Percentiles rank a stretch among this genome's conserved stretches.
These are phyloP conservation scores for Petrocephalus zakoni DNA, from an alignment of 2,113 vertebrate species.

Conservation along the genomic window DNA sequence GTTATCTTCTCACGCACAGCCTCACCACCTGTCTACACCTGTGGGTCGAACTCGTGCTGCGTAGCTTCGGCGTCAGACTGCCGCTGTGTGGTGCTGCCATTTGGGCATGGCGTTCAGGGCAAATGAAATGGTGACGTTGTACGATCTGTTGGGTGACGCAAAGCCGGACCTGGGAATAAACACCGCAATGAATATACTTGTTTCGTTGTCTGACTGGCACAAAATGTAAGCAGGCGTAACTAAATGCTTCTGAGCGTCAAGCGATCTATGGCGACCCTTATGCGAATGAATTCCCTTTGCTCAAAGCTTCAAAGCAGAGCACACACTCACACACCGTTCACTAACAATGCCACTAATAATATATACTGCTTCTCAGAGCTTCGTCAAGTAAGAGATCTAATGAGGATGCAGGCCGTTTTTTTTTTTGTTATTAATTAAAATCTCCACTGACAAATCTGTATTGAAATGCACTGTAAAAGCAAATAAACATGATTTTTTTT, in stretches of 20 bases:
- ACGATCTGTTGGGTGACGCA: conserved; percentile 15
- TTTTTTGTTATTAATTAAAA: conserved; percentile 14
- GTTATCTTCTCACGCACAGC: neutral
- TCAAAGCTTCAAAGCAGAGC: neutral
- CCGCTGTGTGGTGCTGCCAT: conserved; percentile 25
- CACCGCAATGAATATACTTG: neutral
- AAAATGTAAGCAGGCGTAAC: neutral
- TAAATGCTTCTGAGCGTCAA: neutral
- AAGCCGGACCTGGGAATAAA: conserved; percentile 4
- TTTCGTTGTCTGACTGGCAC: neutral
- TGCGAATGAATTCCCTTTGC: neutral
- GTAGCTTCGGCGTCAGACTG: neutral
- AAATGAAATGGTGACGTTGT: conserved; percentile 21
- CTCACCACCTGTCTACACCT: neutral
- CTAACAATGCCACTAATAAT: neutral
- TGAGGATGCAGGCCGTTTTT: conserved; percentile 12
- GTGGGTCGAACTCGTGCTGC: neutral
- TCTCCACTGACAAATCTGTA: conserved; percentile 17
- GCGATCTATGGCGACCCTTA: neutral
- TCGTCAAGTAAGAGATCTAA: neutral
- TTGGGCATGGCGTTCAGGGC: conserved; percentile 29
- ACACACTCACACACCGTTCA: neutral
- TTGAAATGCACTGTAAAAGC: conserved; percentile 25
- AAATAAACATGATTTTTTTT: conserved; percentile 21
- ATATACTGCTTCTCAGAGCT: conserved; percentile 7